These are phyloP conservation scores for Hermatobates lingyangjiaoensis DNA, from an alignment of 1,140 invertebrate species.

Conservation along the genomic window DNA sequence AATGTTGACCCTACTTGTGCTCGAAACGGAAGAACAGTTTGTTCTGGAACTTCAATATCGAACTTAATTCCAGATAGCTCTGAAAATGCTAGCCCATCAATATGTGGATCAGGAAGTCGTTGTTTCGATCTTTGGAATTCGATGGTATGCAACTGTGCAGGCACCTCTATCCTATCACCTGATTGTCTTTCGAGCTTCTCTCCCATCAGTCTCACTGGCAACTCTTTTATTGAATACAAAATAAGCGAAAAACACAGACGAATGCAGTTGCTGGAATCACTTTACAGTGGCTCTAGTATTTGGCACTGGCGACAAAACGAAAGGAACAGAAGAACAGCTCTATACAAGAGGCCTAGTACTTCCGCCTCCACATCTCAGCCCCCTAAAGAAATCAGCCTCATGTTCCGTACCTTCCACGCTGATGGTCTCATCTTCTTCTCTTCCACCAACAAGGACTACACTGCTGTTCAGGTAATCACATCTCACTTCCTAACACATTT, in stretches of 20 bases:
- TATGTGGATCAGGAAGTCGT: slow-evolving; percentile 41
- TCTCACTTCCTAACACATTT: neutral
- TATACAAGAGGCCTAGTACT: neutral
- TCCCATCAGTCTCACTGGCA: slow-evolving; percentile 54
- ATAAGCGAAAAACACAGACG: slow-evolving; percentile 66
- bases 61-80: slow-evolving; percentile 10
- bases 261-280: slow-evolving; percentile 59
- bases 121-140: slow-evolving; percentile 73
- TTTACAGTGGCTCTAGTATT: slow-evolving; percentile 48
- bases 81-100: slow-evolving; percentile 21
- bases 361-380: slow-evolving; percentile 18
- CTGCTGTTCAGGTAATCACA: slow-evolving; percentile 46
- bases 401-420: slow-evolving; percentile 55
- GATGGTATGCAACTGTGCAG: slow-evolving; percentile 46
- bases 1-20: slow-evolving; percentile 57
- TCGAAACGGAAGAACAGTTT: slow-evolving; percentile 36
- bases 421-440: slow-evolving; percentile 64
- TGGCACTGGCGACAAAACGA: slow-evolving; percentile 28
- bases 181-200: slow-evolving; percentile 59
- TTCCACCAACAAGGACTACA: slow-evolving; percentile 72
- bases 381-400: slow-evolving; percentile 54
- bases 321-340: slow-evolving; percentile 7
- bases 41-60: slow-evolving; percentile 19
- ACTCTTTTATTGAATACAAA: slow-evolving; percentile 50
- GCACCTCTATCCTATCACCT: slow-evolving; percentile 40